Conservation (phyloP, 2,113 vertebrate species). For the Madoqua kirkii region DNA sequence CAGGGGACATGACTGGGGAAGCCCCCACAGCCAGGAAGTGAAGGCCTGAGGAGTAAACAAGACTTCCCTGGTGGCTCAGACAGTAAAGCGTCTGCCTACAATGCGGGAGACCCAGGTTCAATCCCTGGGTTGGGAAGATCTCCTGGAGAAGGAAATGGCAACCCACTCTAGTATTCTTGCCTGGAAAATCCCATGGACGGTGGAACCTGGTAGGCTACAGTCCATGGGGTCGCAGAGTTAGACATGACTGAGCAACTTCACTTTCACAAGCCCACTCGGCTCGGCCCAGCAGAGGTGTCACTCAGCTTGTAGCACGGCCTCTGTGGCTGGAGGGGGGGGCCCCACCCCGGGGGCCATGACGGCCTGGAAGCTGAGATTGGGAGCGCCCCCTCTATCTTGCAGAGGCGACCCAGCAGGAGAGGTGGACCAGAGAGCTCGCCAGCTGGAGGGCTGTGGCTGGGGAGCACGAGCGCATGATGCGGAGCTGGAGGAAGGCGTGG, state of each 20-base stretch:
- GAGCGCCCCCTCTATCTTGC: constrained; percentile 58
- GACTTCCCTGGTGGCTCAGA: too few species aligned
- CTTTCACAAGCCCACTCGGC: neutral
- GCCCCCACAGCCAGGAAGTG: neutral
- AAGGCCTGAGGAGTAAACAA: neutral
- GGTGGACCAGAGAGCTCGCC: constrained; percentile 83
- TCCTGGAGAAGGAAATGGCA: too few species aligned
- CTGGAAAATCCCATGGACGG: too few species aligned
- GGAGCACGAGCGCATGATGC: constrained; percentile 88
- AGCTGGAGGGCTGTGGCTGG: constrained; percentile 86
- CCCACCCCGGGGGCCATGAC: accelerated
- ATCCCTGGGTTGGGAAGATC: too few species aligned
- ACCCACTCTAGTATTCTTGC: too few species aligned
- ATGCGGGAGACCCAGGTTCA: too few species aligned
- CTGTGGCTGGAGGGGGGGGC: accelerated
- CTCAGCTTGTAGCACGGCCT: accelerated
- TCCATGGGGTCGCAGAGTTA: too few species aligned
- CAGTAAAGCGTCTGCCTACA: too few species aligned
- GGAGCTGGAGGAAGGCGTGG: constrained; percentile 89
- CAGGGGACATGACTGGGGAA: neutral
- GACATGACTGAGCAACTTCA: too few species aligned
- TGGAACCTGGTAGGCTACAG: too few species aligned
- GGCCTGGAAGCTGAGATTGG: accelerated
- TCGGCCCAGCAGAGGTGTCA: too few species aligned
- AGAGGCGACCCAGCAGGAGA: constrained; percentile 80